Conservation (phyloP, 2,113 vertebrate genomes). For the Thomomys bottae region DNA sequence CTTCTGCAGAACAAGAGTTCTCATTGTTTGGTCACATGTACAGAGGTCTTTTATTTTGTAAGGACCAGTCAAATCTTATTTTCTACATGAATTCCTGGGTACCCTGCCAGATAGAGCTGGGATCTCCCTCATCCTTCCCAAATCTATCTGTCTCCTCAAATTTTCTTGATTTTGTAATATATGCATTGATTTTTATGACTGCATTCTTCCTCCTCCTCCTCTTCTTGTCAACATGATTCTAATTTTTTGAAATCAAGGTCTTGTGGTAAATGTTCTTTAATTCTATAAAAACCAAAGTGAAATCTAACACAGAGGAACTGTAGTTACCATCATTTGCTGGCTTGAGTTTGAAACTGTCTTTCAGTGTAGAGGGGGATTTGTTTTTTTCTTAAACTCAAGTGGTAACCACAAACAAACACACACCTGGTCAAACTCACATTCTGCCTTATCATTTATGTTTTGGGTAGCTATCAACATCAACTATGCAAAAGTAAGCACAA, state of each 20-base stretch:
- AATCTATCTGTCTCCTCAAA: too few relatives aligned
- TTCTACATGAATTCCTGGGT: background rate
- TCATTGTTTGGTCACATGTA: background rate
- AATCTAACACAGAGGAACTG: background rate
- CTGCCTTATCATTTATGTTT: background rate
- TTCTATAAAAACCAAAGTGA: too few relatives aligned
- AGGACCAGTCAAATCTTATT: background rate
- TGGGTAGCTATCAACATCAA: background rate
- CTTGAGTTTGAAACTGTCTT: background rate
- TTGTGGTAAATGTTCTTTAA: background rate
- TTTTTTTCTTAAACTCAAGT: background rate
- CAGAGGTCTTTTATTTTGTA: background rate
- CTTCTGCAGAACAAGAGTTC: background rate
- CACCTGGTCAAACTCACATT: slow-evolving; percentile 48
- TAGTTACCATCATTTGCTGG: background rate
- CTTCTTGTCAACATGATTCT: slow-evolving; percentile 13
- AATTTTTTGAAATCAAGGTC: background rate
- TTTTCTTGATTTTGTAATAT: too few relatives aligned
- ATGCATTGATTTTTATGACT: background rate
- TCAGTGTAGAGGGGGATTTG: background rate
- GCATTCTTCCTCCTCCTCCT: too few relatives aligned
- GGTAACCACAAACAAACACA: background rate
- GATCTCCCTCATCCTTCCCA: background rate
- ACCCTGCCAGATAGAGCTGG: background rate
- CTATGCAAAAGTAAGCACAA: background rate